These are phyloP conservation scores for Psittacus erithacus DNA, from an alignment of 2,113 vertebrate genomes.

Conservation along the genomic window DNA sequence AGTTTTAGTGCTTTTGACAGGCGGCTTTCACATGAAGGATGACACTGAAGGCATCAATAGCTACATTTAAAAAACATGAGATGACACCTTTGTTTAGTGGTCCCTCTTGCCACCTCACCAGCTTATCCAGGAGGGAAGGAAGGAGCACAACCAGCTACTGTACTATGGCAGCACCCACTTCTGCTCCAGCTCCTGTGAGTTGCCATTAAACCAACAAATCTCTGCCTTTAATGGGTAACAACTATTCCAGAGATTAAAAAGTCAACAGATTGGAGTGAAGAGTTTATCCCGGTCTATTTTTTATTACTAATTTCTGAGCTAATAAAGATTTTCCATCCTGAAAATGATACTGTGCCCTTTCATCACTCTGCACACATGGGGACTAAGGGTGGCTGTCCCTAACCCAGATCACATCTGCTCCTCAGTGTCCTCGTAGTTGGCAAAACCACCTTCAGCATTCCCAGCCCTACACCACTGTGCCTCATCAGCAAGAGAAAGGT, in stretches of 20 bases:
- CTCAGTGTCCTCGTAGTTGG: background rate
- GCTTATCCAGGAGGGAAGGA: background rate
- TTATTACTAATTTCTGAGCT: background rate
- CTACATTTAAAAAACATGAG: background rate
- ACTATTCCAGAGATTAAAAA: background rate
- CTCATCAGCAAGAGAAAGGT: rapidly evolving
- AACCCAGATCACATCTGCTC: background rate
- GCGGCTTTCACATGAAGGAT: rapidly evolving
- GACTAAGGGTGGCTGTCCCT: background rate
- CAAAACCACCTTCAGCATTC: background rate
- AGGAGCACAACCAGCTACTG: background rate
- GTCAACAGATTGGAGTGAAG: background rate
- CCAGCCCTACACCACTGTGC: background rate
- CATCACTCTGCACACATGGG: rapidly evolving
- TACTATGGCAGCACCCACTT: background rate
- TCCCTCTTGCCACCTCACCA: rapidly evolving
- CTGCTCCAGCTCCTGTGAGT: background rate
- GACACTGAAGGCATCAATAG: background rate
- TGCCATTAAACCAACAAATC: background rate
- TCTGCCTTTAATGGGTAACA: background rate
- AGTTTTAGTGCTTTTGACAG: background rate
- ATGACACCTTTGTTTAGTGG: background rate
- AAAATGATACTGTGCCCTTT: background rate
- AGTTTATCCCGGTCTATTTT: background rate
- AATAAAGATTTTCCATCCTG: background rate